phyloP scores from a whole-genome alignment of 2,113 vertebrate genomes.

The Elachura formosa region DNA sequence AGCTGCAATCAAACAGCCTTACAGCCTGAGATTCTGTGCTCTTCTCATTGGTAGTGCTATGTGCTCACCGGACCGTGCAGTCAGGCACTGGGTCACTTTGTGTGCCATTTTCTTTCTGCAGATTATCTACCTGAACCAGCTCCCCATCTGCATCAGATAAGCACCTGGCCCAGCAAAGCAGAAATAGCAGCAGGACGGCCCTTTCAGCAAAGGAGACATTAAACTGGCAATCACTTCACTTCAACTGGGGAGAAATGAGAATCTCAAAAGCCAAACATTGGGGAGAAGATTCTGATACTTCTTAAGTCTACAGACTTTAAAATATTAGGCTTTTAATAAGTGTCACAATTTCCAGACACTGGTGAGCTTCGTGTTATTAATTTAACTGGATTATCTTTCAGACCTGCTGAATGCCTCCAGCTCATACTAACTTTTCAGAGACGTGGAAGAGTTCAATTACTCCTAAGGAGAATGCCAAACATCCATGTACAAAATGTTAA shows the following conservation, averaged over 20 bases:
- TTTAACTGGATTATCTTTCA: background rate
- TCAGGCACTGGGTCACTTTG: background rate
- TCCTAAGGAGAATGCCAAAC: background rate
- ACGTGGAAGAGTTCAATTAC: background rate
- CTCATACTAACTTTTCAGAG: background rate
- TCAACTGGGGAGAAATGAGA: background rate
- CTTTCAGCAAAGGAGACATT: background rate
- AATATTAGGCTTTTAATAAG: background rate
- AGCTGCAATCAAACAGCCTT: background rate
- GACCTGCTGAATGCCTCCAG: background rate
- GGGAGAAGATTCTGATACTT: background rate
- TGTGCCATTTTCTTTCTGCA: background rate
- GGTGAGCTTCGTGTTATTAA: background rate
- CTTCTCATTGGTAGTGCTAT: background rate
- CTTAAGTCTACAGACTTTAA: background rate
- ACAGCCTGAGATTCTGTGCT: background rate
- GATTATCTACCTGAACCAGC: background rate
- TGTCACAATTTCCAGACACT: background rate
- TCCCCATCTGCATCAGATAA: background rate
- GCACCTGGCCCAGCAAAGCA: background rate
- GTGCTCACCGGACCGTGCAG: background rate
- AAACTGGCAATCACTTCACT: background rate
- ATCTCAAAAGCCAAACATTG: background rate
- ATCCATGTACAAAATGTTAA: background rate
- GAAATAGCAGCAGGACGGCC: background rate